Evolutionary conservation across 2,888 invertebrate species (phyloP), one percentile per base, ranked within the genome.

Genomic region (Neoscelio sp.): DNA sequence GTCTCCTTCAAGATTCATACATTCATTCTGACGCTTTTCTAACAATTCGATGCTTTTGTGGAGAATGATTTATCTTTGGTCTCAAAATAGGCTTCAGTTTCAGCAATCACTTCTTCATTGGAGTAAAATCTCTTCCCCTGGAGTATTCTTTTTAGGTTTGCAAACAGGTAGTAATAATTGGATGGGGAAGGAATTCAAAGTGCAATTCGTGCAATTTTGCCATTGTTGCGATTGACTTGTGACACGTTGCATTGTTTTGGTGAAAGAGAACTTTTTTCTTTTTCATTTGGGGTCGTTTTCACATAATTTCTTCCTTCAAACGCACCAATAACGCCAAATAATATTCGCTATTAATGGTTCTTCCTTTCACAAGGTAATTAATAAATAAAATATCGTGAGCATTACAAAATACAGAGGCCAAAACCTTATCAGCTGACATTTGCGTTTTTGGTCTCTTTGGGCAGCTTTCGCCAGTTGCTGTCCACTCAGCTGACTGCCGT

Each of bases 191-290:
- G n/a, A n/a, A n/a, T n/a, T n/a, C n/a, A n/a, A n/a, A n/a, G n/a
- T n/a, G n/a, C 10, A 71, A 60, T 58, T 60, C 70, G 33, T 46
- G 0, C 42, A 81, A 42, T 71, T 78, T 75, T 0, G 44, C 68
- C 44, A 50, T 56, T 12, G 64, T 46, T 13, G 17, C 38, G 8
- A 46, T 12, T 12, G 50, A 54, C 38, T 35, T 50, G 58, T 71
- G 76, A 35, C 35, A 28, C 30, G 67, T 56, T 46, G 77, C 56
- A 28, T 76, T 77, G 64, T 76, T 77, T 20, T 68, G 30, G 20
- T 77, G 75, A 46, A 79, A 75, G 15, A 75, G 44, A 13, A 75
- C 44, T 67, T 71, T 76, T 54, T 71, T 71, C 42, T 67, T 62
- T 10, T 26, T 23, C 64, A 79, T 35, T 6, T 70, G 64, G 2